Evolutionary conservation across 2,797 vertebrate genomes (phyloP).

Genomic region (Gorsachius magnificus): DNA sequence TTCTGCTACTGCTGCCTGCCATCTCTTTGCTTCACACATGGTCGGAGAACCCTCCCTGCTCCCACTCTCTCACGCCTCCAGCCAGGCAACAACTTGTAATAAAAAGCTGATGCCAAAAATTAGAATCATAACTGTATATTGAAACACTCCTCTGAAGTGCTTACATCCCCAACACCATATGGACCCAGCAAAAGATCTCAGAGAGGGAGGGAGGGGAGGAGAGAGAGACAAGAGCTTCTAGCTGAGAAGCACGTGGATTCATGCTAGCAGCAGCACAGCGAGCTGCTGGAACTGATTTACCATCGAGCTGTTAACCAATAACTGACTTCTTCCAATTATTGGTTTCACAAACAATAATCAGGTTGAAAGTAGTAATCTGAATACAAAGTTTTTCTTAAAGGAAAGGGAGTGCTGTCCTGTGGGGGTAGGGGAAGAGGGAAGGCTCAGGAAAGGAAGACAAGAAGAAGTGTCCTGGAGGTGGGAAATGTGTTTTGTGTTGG

Average conservation of each 20-base stretch:
- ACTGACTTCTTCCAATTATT: constrained; percentile 34
- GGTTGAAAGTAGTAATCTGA: constrained; percentile 43
- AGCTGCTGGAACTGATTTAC: constrained; percentile 57
- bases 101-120: constrained; percentile 51
- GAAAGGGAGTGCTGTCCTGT: not conserved
- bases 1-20: constrained; percentile 26
- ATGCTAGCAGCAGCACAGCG: constrained; percentile 30
- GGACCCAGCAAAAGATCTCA: constrained; percentile 16
- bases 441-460: not conserved
- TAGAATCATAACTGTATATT: constrained; percentile 24
- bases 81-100: constrained; percentile 40
- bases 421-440: not conserved
- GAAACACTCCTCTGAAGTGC: constrained; percentile 28
- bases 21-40: not conserved
- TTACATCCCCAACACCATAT: constrained; percentile 14
- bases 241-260: constrained; percentile 58
- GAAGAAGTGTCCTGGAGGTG: not conserved
- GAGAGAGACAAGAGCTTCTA: not conserved
- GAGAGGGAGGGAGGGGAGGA: not conserved
- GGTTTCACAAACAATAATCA: constrained; percentile 32
- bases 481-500: constrained; percentile 22
- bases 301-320: constrained; percentile 25
- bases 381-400: not conserved
- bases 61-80: constrained; percentile 51
- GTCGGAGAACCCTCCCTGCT: not conserved